A percentile compares a stretch with the other conserved stretches of the same genome.
Evolutionary conservation across 2,797 vertebrate genomes (phyloP).

Genomic region (Micrastur ruficollis): DNA sequence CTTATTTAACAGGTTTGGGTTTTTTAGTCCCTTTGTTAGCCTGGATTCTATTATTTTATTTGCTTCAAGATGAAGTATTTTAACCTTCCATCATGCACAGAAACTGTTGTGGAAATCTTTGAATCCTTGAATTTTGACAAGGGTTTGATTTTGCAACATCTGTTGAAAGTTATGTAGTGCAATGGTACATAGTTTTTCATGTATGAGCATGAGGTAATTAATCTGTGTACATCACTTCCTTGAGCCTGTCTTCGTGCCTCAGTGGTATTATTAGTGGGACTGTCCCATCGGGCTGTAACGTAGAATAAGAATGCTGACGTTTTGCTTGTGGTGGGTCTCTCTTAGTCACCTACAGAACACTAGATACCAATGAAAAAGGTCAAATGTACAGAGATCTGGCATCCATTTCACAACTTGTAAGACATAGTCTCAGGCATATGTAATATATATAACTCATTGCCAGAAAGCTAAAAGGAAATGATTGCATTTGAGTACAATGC

Average conservation of each 20-base stretch:
- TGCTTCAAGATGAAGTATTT: slow-evolving; percentile 4
- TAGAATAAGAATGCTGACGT: slow-evolving; percentile 27
- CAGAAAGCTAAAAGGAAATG: slow-evolving; percentile 81
- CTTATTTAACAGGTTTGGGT: not conserved
- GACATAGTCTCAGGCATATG: slow-evolving; percentile 74
- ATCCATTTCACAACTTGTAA: slow-evolving; percentile 68
- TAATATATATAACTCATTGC: slow-evolving; percentile 76
- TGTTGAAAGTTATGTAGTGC: slow-evolving; percentile 78
- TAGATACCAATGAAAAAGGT: slow-evolving; percentile 70
- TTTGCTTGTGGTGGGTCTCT: slow-evolving; percentile 71
- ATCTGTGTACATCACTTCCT: slow-evolving; percentile 63
- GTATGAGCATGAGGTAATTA: slow-evolving; percentile 73
- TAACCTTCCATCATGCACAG: slow-evolving; percentile 28
- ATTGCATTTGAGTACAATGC: slow-evolving; percentile 84
- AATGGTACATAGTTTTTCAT: slow-evolving; percentile 31
- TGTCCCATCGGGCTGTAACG: slow-evolving; percentile 10
- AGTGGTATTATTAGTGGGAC: slow-evolving; percentile 6
- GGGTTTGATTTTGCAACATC: slow-evolving; percentile 77
- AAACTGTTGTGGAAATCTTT: not conserved
- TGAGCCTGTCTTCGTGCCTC: not conserved
- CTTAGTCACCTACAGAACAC: slow-evolving; percentile 61
- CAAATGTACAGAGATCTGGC: slow-evolving; percentile 70
- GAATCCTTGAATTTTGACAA: slow-evolving; percentile 51
- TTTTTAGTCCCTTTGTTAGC: not conserved
- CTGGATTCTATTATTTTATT: not conserved